A percentile compares a stretch with the other conserved stretches of the same genome.
Conservation (phyloP, 2,113 vertebrate species). For the Percopsis transmontana region DNA sequence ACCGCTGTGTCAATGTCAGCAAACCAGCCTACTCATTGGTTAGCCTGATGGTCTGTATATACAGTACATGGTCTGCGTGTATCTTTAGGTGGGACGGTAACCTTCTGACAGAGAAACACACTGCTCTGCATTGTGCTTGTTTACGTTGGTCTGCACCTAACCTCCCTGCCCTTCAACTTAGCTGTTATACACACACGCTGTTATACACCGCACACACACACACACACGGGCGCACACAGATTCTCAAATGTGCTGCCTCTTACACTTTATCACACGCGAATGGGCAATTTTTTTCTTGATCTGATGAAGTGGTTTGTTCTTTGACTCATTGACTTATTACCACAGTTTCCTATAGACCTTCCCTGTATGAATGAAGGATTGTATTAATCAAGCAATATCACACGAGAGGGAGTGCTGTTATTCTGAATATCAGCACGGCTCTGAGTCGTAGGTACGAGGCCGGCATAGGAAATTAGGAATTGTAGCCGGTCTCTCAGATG, state of each 20-base stretch:
- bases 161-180: neutral
- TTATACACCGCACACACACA: constrained; percentile 6
- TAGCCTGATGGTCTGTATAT: constrained; percentile 21
- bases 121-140: constrained; percentile 44
- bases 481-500: too few relatives aligned
- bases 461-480: too few relatives aligned
- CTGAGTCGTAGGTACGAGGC: too few relatives aligned
- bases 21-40: constrained; percentile 54
- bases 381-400: too few relatives aligned
- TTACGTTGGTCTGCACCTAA: constrained; percentile 30
- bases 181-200: constrained; percentile 17
- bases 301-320: constrained; percentile 6
- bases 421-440: too few relatives aligned
- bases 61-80: constrained; percentile 28
- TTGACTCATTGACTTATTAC: constrained; percentile 1
- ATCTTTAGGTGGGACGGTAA: constrained; percentile 21
- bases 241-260: constrained; percentile 15
- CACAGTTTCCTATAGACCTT: too few relatives aligned
- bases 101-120: constrained; percentile 17
- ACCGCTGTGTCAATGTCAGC: constrained; percentile 62
- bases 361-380: too few relatives aligned
- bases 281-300: constrained; percentile 15
- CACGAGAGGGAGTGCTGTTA: too few relatives aligned
- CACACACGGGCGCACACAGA: constrained; percentile 17
- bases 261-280: neutral